Evolutionary conservation across 2,797 vertebrate species (phyloP).

Genomic region (Tapirus indicus): DNA sequence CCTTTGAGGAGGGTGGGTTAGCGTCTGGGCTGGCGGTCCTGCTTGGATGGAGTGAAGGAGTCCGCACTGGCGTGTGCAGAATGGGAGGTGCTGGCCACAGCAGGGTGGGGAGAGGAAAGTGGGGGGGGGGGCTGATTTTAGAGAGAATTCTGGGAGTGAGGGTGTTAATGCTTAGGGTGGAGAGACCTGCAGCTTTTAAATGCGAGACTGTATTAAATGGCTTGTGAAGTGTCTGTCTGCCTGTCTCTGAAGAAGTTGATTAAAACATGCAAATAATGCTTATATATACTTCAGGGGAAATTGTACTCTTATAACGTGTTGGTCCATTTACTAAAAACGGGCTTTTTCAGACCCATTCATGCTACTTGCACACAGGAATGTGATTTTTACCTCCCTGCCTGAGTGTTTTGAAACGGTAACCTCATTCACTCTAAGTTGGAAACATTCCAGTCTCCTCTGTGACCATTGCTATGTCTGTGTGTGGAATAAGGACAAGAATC

Average conservation of each 20-base stretch:
- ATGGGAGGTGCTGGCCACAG: neutral
- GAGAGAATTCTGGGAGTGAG: neutral
- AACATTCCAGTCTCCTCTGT: slow-evolving; percentile 54
- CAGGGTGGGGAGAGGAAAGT: neutral
- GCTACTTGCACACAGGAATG: neutral
- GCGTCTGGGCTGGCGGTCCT: neutral
- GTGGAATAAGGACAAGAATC: neutral
- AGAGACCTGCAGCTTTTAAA: neutral
- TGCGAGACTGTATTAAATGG: slow-evolving; percentile 10
- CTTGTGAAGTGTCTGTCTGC: neutral
- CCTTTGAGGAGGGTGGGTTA: neutral
- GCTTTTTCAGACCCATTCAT: slow-evolving; percentile 47
- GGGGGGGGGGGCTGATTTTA: neutral
- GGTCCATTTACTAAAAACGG: slow-evolving; percentile 39
- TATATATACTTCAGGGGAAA: neutral
- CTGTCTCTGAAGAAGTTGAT: slow-evolving; percentile 36
- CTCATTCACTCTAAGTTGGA: slow-evolving; percentile 64
- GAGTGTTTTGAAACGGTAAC: slow-evolving; percentile 4
- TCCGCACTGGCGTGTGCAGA: neutral
- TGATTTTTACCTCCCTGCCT: neutral
- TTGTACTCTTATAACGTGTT: neutral
- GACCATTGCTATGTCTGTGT: neutral
- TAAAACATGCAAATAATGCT: neutral
- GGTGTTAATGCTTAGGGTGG: neutral
- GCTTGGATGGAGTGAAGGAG: neutral